Evolutionary conservation across 2,888 invertebrate genomes (phyloP).

Genomic region (Hirudinaria manillensis): DNA sequence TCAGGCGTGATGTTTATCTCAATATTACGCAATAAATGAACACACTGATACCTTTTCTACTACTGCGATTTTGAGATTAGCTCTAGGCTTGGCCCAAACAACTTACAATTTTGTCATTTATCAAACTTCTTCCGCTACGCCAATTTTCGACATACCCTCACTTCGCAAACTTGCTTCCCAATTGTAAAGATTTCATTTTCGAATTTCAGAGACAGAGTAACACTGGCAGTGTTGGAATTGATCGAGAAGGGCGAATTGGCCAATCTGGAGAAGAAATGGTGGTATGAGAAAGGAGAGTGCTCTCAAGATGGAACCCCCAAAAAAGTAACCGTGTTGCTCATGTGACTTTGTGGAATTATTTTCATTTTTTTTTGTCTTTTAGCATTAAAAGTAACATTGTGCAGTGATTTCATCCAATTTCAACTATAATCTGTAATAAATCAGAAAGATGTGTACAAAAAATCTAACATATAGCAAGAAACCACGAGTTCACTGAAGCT

Average conservation of each 20-base stretch:
- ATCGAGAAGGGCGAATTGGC: conserved; percentile 86
- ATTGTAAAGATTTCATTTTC: not conserved
- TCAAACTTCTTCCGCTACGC: too few relatives aligned
- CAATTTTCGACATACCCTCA: too few relatives aligned
- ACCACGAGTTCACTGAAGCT: conserved; percentile 67
- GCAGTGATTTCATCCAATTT: not conserved
- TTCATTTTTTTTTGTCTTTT: not conserved
- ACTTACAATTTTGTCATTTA: too few relatives aligned
- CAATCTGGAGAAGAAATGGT: conserved; percentile 88
- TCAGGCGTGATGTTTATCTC: conserved; percentile 63
- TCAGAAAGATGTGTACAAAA: not conserved
- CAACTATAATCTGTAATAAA: not conserved
- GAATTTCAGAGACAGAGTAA: conserved; percentile 74
- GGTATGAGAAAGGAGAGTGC: conserved; percentile 66
- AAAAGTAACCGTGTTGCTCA: conserved; percentile 8
- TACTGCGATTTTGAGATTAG: too few relatives aligned
- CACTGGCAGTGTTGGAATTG: conserved; percentile 80
- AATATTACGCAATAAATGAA: not conserved
- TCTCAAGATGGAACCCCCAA: conserved; percentile 32
- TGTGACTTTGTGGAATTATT: not conserved
- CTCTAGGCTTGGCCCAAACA: too few relatives aligned
- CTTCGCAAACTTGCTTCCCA: too few relatives aligned
- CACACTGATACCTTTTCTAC: too few relatives aligned
- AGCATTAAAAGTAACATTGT: not conserved
- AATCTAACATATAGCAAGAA: conserved; percentile 35